Evolutionary conservation across 2,797 vertebrate genomes (phyloP).

Genomic region (Characodon lateralis): DNA sequence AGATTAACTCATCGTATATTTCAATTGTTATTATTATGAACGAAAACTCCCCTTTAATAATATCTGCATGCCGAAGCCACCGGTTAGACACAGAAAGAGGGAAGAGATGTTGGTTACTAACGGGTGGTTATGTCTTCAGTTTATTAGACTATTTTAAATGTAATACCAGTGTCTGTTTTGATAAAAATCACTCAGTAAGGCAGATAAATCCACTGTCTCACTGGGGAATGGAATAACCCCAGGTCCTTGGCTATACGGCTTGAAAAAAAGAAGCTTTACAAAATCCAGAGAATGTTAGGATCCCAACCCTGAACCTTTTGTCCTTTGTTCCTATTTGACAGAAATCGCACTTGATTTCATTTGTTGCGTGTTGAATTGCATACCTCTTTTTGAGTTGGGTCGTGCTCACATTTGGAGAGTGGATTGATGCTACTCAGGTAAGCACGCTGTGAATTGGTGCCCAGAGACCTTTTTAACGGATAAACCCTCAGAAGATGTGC

Average conservation of each 20-base stretch:
- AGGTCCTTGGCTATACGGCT: neutral
- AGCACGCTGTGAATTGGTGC: neutral
- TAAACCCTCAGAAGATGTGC: slow-evolving; percentile 5
- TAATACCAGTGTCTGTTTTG: neutral
- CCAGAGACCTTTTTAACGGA: neutral
- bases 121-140: too few relatives aligned
- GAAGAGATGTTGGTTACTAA: too few relatives aligned
- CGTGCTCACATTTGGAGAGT: neutral
- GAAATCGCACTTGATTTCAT: neutral
- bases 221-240: neutral
- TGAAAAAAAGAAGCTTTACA: neutral
- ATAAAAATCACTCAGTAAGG: neutral
- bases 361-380: neutral
- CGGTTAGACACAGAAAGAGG: neutral
- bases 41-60: neutral
- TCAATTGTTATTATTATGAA: slow-evolving; percentile 16
- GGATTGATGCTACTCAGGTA: neutral
- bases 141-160: neutral
- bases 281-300: neutral
- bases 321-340: neutral
- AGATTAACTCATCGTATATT: slow-evolving; percentile 47
- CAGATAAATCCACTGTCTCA: neutral
- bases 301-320: neutral
- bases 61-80: neutral
- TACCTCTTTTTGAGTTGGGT: neutral